These are phyloP conservation scores for Timandra comae DNA, from an alignment of 2,888 invertebrate genomes.

Conservation along the genomic window DNA sequence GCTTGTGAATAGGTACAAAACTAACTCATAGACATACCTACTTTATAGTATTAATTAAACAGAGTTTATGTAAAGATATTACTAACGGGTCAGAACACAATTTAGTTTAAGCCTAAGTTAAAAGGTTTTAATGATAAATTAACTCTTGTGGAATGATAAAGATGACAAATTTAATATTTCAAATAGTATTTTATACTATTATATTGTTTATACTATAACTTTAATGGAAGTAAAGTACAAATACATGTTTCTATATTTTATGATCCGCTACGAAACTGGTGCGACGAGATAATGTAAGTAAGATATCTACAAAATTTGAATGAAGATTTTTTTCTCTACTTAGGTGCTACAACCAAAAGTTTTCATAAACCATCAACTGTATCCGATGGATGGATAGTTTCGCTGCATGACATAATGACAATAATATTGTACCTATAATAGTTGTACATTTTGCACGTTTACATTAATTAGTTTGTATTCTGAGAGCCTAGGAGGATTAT, in stretches of 20 bases:
- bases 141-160: too few relatives aligned
- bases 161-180: too few relatives aligned
- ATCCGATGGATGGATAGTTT: conserved; percentile 55
- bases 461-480: conserved; percentile 45
- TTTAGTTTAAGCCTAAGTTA: too few relatives aligned
- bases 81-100: too few relatives aligned
- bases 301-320: conserved; percentile 57
- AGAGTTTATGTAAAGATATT: not conserved
- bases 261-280: conserved; percentile 61
- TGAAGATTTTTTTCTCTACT: conserved; percentile 46
- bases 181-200: too few relatives aligned
- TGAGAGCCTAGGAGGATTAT: conserved; percentile 5
- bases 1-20: conserved; percentile 10
- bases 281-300: conserved; percentile 74
- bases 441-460: conserved; percentile 50
- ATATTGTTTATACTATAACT: too few relatives aligned
- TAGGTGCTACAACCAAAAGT: conserved; percentile 47
- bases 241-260: conserved; percentile 51
- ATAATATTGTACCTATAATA: conserved; percentile 34
- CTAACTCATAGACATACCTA: not conserved
- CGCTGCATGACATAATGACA: conserved; percentile 62
- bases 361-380: conserved; percentile 53
- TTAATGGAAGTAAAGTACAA: conserved; percentile 19
- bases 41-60: not conserved
- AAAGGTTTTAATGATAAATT: too few relatives aligned